Percentiles rank a stretch among this genome's conserved stretches.
phyloP scores from a whole-genome alignment of 2,888 invertebrate species.

The Acronicta psi region DNA sequence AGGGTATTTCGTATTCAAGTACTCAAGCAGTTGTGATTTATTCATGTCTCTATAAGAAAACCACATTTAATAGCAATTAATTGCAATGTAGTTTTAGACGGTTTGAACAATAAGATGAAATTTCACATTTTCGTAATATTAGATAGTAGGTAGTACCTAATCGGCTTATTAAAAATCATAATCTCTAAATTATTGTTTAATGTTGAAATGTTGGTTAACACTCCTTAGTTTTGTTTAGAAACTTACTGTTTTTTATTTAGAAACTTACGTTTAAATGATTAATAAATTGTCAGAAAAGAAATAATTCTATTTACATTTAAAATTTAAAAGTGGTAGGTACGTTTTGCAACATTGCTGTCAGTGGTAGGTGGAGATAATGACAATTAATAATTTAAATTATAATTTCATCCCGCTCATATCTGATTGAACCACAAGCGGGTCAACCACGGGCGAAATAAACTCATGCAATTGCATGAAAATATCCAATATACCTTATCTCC shows the following conservation, averaged over 20 bases:
- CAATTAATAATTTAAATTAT: constrained; percentile 16
- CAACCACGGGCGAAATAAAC: constrained; percentile 7
- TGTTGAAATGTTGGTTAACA: no score
- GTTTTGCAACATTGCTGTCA: neutral
- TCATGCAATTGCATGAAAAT: constrained; percentile 8
- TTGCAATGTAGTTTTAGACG: no score
- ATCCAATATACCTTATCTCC: constrained; percentile 2
- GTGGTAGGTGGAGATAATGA: constrained; percentile 10
- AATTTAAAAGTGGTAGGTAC: neutral
- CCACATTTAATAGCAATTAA: no score
- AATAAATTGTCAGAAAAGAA: no score
- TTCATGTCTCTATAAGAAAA: neutral
- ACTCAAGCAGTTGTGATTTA: neutral
- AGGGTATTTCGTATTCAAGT: constrained; percentile 7
- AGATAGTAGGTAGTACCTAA: no score
- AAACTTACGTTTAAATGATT: no score
- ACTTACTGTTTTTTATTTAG: no score
- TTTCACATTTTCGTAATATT: no score
- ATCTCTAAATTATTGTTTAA: no score
- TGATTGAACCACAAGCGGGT: constrained; percentile 7
- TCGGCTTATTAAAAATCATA: no score
- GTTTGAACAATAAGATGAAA: no score
- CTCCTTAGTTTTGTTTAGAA: no score
- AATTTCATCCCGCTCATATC: constrained; percentile 13
- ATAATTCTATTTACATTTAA: neutral